A percentile compares a stretch with the other conserved stretches of the same genome.
These are phyloP conservation scores for Drosophila ambigua DNA, from an alignment of 1,140 invertebrate genomes.

Conservation along the genomic window DNA sequence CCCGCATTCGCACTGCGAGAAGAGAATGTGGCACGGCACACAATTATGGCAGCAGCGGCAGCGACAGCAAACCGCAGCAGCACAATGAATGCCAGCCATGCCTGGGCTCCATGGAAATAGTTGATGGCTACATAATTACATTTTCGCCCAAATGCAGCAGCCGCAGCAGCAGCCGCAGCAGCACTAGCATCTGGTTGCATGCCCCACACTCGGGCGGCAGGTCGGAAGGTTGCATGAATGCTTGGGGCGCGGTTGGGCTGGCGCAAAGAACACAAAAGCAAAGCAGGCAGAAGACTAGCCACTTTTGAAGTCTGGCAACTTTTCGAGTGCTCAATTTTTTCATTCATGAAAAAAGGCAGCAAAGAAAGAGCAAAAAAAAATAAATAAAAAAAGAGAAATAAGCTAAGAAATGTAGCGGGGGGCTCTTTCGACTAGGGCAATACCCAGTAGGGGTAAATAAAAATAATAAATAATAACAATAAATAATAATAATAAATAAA, in stretches of 20 bases:
- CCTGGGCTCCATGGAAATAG: constrained; percentile 33
- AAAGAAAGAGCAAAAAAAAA: constrained; percentile 17
- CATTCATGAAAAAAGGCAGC: constrained; percentile 61
- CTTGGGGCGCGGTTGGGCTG: too few relatives aligned
- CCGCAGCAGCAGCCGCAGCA: constrained; percentile 22
- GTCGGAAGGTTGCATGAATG: background rate
- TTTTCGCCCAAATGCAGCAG: constrained; percentile 65
- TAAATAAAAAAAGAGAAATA: constrained; percentile 7
- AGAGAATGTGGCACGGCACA: constrained; percentile 42
- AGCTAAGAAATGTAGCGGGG: background rate
- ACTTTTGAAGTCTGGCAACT: constrained; percentile 27
- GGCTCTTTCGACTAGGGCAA: too few relatives aligned
- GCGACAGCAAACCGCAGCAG: constrained; percentile 38
- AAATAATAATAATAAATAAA: too few relatives aligned
- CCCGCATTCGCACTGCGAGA: constrained; percentile 36
- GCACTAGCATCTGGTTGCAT: constrained; percentile 10
- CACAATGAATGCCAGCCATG: constrained; percentile 41
- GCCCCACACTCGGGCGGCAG: background rate
- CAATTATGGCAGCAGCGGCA: constrained; percentile 64
- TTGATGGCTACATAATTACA: constrained; percentile 73
- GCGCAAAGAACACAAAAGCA: too few relatives aligned
- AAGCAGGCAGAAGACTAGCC: constrained; percentile 11
- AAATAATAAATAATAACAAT: too few relatives aligned
- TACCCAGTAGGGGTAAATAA: too few relatives aligned
- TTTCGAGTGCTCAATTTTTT: constrained; percentile 50